phyloP scores from a whole-genome alignment of 92 coral and sea anemone species.

The Porites cylindrica region DNA sequence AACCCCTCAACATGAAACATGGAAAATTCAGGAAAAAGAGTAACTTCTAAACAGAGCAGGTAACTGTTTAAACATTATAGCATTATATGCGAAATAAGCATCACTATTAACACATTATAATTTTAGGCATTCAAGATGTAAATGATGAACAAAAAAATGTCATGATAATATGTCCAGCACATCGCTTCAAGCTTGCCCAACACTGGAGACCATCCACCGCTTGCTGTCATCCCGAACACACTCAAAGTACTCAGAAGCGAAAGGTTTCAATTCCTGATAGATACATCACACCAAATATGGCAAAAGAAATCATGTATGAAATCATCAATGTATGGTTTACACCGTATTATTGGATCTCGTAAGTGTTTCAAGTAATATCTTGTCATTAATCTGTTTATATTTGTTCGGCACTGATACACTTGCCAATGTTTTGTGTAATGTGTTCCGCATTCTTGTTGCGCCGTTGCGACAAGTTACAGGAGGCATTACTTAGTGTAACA shows the following conservation, averaged over 20 bases:
- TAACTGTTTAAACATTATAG: constrained; percentile 1
- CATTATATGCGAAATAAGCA: neutral
- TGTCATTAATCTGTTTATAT: too few relatives aligned
- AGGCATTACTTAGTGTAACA: neutral
- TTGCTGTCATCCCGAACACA: constrained; percentile 10
- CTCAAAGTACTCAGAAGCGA: constrained; percentile 25
- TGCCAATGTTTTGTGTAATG: neutral
- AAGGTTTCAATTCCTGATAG: constrained; percentile 25
- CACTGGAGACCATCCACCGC: neutral
- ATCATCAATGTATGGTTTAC: constrained; percentile 10
- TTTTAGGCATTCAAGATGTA: constrained; percentile 34
- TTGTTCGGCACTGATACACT: too few relatives aligned
- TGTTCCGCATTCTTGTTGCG: constrained; percentile 12
- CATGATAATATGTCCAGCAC: constrained; percentile 14
- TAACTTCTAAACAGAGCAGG: constrained; percentile 32
- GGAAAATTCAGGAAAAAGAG: constrained; percentile 23
- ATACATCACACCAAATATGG: constrained; percentile 26
- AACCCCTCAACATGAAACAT: neutral
- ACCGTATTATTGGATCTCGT: constrained; percentile 13
- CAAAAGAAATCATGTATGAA: constrained; percentile 10
- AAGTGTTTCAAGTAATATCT: too few relatives aligned
- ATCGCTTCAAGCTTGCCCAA: constrained; percentile 12
- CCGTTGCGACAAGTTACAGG: neutral
- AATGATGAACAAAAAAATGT: constrained; percentile 11
- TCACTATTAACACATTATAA: neutral